Percentiles rank a stretch among this genome's conserved stretches.
Conservation (phyloP, 1,140 invertebrate species). For the Pomacea maculata region DNA sequence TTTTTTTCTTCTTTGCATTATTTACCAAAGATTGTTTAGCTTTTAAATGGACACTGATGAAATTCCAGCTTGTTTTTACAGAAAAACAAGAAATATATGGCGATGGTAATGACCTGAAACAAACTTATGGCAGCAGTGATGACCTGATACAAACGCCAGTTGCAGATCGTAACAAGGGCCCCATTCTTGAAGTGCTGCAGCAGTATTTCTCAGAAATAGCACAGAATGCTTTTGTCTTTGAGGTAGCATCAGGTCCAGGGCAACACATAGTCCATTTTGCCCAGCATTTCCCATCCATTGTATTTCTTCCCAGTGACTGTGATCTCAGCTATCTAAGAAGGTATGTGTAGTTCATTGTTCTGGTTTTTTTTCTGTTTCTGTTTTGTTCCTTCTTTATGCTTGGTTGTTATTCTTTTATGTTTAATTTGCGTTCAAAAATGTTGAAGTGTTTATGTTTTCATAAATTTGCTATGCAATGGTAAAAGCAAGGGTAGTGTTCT, state of each 20-base stretch:
- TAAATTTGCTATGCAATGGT: too few relatives aligned
- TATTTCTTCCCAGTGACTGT: slow-evolving; percentile 23
- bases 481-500: too few relatives aligned
- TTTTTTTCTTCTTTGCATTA: too few relatives aligned
- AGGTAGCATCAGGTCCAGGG: slow-evolving; percentile 84
- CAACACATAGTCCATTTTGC: slow-evolving; percentile 69
- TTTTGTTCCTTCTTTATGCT: too few relatives aligned
- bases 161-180: slow-evolving; percentile 81
- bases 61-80: too few relatives aligned
- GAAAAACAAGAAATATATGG: background rate
- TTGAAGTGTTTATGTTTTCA: too few relatives aligned
- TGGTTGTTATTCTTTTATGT: too few relatives aligned
- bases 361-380: too few relatives aligned
- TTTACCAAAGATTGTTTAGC: too few relatives aligned
- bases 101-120: background rate
- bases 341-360: background rate
- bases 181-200: slow-evolving; percentile 78
- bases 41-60: too few relatives aligned
- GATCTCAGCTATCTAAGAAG: slow-evolving; percentile 76
- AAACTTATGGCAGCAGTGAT: slow-evolving; percentile 1
- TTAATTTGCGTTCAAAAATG: too few relatives aligned
- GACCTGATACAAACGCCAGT: slow-evolving; percentile 61
- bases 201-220: slow-evolving; percentile 61
- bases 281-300: slow-evolving; percentile 71
- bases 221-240: slow-evolving; percentile 31